Evolutionary conservation across 2,113 vertebrate species (phyloP), one percentile per base, ranked within the genome.

Genomic region (Haliaeetus leucogaster): DNA sequence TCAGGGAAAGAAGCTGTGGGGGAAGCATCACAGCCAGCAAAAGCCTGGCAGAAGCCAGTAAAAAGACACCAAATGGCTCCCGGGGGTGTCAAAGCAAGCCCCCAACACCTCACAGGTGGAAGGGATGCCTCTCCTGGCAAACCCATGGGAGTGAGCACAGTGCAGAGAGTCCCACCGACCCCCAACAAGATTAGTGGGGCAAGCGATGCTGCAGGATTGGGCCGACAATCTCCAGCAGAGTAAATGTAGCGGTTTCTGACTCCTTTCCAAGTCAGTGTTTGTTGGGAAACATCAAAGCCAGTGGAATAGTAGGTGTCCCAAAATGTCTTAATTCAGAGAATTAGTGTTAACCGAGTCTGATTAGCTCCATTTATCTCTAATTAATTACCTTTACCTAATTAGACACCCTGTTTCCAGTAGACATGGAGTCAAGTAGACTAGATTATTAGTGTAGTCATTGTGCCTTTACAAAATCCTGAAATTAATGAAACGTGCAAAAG

Each of bases 341-440:
- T 98, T 98, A 98, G 98, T 98, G 99, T 99, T 99, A 99, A 99
- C 99, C 92, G 99, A 98, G 98, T 97, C 99, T 99, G 99, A 99
- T 99, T 99, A 99, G 99, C 98, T 99, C 98, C 99, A 99, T 99
- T 99, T 99, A 99, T 99, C 99, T 99, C 99, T 99, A 99, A 99
- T 99, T 99, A 99, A 99, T 99, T 99, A 99, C 99, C 99, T 99
- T 99, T 99, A 99, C 98, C 99, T 99, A 99, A 99, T 99, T 99
- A 99, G 99, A 99, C 98, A 99, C 99, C 99, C 99, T 98, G 99
- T 99, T 99, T 99, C 98, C 96, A 97, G 98, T 97, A 99, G 99
- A 99, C 99, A 98, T 90, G 99, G 99, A 99, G 99, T 99, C 99
- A 99, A 99, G 99, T 99, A 99, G 99, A 99, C 99, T 98, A 99